Evolutionary conservation across 2,113 vertebrate species (phyloP).

Genomic region (Embiotoca jacksoni): DNA sequence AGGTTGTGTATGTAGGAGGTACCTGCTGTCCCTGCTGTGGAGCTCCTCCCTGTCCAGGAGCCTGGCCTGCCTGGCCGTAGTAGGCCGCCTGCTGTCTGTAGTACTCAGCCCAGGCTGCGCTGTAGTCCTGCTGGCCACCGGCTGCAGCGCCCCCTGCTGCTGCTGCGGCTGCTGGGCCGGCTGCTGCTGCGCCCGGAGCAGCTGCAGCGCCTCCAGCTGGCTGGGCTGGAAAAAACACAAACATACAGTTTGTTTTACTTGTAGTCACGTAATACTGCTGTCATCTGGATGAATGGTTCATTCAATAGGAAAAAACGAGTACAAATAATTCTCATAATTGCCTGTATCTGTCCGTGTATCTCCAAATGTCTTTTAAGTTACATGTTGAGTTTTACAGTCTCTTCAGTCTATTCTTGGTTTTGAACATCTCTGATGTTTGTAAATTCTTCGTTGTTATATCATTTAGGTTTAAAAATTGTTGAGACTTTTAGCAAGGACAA

Average conservation of each 20-base stretch:
- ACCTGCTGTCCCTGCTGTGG: conserved; percentile 93
- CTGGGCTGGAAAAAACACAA: conserved; percentile 72
- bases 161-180: conserved; percentile 79
- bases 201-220: conserved; percentile 77
- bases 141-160: conserved; percentile 85
- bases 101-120: conserved; percentile 94
- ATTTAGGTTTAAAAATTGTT: too few species aligned
- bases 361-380: too few species aligned
- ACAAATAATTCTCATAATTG: too few species aligned
- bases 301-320: too few species aligned
- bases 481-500: too few species aligned
- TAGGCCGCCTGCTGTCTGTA: conserved; percentile 95
- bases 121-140: conserved; percentile 90
- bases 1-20: background rate
- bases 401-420: too few species aligned
- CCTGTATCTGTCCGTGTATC: too few species aligned
- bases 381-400: too few species aligned
- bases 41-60: conserved; percentile 85
- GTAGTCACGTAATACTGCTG: background rate
- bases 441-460: too few species aligned
- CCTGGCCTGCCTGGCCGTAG: conserved; percentile 89
- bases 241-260: background rate
- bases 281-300: background rate
- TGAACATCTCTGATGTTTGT: too few species aligned
- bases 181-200: conserved; percentile 71